Base-by-base conservation (phyloP, 2,797 vertebrate species). In the Spea hammondii region DNA sequence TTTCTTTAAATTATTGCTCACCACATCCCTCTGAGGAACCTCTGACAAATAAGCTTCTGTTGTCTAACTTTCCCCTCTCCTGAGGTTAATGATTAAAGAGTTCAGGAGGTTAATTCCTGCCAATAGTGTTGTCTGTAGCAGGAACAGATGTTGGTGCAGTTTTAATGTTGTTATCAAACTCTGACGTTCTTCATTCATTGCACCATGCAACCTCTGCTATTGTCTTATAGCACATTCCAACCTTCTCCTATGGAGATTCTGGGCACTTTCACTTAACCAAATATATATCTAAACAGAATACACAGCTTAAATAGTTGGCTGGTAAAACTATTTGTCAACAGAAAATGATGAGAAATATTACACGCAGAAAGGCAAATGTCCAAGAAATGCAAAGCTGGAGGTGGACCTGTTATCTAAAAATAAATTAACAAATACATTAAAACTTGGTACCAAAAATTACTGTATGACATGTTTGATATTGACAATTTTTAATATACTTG, bases 131-230 rank as follows among this genome's bases (percentile, higher is more conserved):
- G 96, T 96, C 94, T 96, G 93, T 91, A 87, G 91, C 92, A 89
- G 87, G 90, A 97, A 95, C 96, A 98, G 96, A 99, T 98, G 96
- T 97, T 97, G 94, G 94, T 93, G 89, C 94, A 90, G 93, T 93
- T 95, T 96, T 98, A 97, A 97, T 96, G 95, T 94, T 94, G 95
- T 96, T 97, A 98, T 97, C 96, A 96, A 95, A 97, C 94, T 91
- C 89, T 84, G 92, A 92, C 94, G 94, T 92, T 94, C 94, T 95
- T 95, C 91, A 92, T 94, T 92, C 94, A 93, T 91, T 87, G 85
- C 93, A 94, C 91, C 86, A 83, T 82, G 86, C 83, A 82, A 86
- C 85, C 84, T 70, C 54, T 80, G 68, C 76, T 90, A 92, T 96
- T 98, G 95, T 96, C 92, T 88, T 85, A 47, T 60, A 51, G 44